Evolutionary conservation across 1,140 invertebrate species (phyloP).

Genomic region (Apocrypta bakeri): DNA sequence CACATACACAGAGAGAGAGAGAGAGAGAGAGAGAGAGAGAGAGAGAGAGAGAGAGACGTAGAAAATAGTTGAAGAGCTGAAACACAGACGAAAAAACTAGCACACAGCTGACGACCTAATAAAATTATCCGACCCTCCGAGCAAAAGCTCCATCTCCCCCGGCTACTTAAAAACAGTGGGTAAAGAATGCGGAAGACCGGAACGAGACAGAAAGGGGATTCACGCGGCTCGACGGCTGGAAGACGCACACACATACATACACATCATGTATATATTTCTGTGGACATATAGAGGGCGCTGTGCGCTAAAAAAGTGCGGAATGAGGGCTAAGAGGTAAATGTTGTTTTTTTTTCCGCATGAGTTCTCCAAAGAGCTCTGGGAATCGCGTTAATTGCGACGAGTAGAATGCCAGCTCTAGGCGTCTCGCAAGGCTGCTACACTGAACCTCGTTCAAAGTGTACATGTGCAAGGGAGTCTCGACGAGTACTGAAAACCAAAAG

Average conservation of each 20-base stretch:
- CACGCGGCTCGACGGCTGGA: neutral
- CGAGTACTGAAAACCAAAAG: neutral
- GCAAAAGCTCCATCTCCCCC: neutral
- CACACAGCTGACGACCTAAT: conserved; percentile 33
- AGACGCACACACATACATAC: neutral
- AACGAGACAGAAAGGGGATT: conserved; percentile 27
- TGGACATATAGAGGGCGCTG: neutral
- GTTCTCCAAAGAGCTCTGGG: neutral
- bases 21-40: too few species aligned
- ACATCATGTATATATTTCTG: too few species aligned
- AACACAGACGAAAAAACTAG: neutral
- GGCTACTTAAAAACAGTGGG: conserved; percentile 16
- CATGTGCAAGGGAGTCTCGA: neutral
- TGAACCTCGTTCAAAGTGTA: neutral
- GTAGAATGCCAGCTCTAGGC: neutral
- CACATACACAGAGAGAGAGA: neutral
- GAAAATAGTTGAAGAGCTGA: neutral
- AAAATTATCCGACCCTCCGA: conserved; percentile 9
- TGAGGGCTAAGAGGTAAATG: neutral
- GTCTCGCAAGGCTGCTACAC: conserved; percentile 24
- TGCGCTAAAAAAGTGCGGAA: neutral
- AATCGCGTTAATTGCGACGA: conserved; percentile 27
- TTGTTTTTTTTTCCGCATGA: neutral
- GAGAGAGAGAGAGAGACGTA: too few species aligned
- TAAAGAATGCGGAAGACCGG: conserved; percentile 22